A percentile compares a stretch with the other conserved stretches of the same genome.
These are phyloP conservation scores for Piaya cayana DNA, from an alignment of 2,113 vertebrate species.

Conservation along the genomic window DNA sequence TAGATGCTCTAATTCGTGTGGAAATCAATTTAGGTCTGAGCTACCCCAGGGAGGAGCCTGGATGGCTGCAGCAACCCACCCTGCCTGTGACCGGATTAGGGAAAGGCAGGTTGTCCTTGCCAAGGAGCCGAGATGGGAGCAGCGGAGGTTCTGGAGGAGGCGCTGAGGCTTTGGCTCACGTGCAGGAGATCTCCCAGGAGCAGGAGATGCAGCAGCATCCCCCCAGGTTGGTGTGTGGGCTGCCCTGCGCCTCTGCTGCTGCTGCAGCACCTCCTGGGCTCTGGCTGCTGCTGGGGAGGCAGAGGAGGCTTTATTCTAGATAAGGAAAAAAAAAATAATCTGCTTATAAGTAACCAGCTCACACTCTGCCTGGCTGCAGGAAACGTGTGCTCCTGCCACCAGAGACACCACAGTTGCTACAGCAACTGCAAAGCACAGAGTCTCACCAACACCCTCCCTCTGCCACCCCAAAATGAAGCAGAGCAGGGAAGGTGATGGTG, in stretches of 20 bases:
- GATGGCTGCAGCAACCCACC: not conserved
- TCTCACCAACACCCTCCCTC: not conserved
- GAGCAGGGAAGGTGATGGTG: not conserved
- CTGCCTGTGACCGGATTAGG: not conserved
- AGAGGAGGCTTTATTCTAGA: not conserved
- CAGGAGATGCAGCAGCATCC: not conserved
- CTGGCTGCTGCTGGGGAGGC: not conserved
- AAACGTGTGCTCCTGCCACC: not conserved
- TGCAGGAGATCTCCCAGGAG: not conserved
- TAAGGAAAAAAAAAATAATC: not conserved
- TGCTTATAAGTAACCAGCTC: not conserved
- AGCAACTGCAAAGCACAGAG: conserved; percentile 46
- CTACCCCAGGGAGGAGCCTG: not conserved
- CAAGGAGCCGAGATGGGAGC: not conserved
- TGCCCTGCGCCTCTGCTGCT: not conserved
- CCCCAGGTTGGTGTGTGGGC: rapidly evolving
- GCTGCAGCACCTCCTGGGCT: not conserved
- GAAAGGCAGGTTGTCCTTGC: not conserved
- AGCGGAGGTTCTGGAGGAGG: not conserved
- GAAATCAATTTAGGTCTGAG: not conserved
- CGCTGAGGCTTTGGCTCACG: not conserved
- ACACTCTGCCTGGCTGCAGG: not conserved
- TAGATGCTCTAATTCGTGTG: not conserved
- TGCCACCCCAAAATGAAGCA: not conserved
- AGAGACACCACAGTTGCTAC: conserved; percentile 59